These are phyloP conservation scores for Tetramorium parvispinum DNA, from an alignment of 1,140 invertebrate genomes.

Conservation along the genomic window DNA sequence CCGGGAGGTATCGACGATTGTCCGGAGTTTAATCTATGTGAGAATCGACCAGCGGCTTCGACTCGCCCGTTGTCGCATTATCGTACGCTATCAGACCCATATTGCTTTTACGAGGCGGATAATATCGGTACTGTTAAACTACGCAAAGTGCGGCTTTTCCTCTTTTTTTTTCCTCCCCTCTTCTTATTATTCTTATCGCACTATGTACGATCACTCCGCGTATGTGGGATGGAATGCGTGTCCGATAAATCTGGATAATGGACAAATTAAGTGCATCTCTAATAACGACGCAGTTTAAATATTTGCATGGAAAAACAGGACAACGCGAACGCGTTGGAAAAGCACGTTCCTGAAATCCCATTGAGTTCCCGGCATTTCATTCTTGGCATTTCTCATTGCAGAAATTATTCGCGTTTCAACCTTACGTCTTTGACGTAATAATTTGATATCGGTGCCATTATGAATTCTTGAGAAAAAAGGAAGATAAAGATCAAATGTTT, in stretches of 20 bases:
- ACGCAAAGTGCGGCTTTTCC: background rate
- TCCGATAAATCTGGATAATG: constrained; percentile 5
- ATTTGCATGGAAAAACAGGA: background rate
- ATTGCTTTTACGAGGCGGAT: background rate
- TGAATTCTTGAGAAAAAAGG: background rate
- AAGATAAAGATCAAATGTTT: background rate
- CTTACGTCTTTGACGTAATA: background rate
- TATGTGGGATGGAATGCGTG: background rate
- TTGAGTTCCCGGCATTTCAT: background rate
- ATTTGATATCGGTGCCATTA: background rate
- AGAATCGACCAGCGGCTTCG: constrained; percentile 32
- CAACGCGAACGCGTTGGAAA: background rate
- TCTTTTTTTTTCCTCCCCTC: background rate
- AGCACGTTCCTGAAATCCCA: background rate
- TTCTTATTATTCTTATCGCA: background rate
- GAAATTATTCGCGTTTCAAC: background rate
- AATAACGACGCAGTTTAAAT: constrained; percentile 3
- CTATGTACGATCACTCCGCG: background rate
- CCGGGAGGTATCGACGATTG: background rate
- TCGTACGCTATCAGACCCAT: background rate
- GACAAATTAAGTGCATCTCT: background rate
- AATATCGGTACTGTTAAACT: background rate
- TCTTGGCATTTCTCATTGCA: background rate
- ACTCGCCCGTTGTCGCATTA: background rate
- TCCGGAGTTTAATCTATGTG: constrained; percentile 52